Conservation (phyloP, 2,113 vertebrate genomes). For the Hypocryptadius cinnamomeus region DNA sequence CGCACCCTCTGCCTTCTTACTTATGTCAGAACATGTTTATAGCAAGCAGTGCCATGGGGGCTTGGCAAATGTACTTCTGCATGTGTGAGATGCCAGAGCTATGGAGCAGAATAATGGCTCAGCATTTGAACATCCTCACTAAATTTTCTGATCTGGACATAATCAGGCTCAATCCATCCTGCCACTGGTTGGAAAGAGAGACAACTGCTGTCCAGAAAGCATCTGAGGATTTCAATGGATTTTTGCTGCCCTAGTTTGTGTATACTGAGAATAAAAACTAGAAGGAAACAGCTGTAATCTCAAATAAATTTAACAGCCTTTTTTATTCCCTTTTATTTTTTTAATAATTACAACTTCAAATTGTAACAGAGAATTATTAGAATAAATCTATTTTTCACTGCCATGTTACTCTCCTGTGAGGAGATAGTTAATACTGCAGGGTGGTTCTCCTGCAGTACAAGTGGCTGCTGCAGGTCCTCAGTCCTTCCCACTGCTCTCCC, state of each 20-base stretch:
- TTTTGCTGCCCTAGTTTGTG: background rate
- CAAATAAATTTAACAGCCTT: background rate
- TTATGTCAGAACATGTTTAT: background rate
- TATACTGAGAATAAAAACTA: background rate
- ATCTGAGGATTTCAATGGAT: background rate
- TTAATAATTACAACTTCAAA: background rate
- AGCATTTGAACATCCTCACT: background rate
- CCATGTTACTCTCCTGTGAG: background rate
- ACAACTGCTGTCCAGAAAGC: background rate
- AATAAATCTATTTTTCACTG: background rate
- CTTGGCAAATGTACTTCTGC: background rate
- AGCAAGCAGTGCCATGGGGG: background rate
- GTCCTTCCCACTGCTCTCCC: fast-evolving
- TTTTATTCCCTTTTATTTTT: background rate
- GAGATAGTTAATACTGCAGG: background rate
- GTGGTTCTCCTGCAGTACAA: background rate
- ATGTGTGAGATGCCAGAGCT: background rate
- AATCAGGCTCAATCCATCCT: background rate
- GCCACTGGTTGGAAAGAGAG: background rate
- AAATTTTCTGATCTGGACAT: background rate
- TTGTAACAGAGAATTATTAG: background rate
- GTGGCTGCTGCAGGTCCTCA: background rate
- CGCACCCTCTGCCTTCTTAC: background rate
- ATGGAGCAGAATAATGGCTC: background rate
- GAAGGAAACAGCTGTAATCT: background rate